phyloP scores from a whole-genome alignment of 2,888 invertebrate species.

The Volucella inanis region DNA sequence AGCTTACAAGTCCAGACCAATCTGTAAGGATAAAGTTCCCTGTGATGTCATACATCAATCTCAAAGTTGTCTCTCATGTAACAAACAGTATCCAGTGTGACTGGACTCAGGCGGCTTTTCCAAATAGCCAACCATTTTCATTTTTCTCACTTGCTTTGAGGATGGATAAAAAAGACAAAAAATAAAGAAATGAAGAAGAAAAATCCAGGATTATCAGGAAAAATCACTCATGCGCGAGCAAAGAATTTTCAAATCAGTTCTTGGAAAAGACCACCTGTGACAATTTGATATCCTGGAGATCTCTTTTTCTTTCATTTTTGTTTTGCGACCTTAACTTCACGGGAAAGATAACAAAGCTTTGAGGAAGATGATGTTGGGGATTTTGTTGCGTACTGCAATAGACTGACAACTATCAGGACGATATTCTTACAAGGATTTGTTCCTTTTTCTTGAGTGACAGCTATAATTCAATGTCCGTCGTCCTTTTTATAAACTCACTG shows the following conservation, averaged over 20 bases:
- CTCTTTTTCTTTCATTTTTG: conserved; percentile 8
- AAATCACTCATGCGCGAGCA: conserved; percentile 59
- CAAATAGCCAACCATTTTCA: conserved; percentile 61
- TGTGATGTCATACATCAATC: conserved; percentile 55
- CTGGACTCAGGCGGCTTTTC: conserved; percentile 55
- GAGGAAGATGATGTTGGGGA: not conserved
- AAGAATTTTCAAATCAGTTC: conserved; percentile 53
- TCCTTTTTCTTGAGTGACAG: conserved; percentile 31
- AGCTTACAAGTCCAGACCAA: conserved; percentile 27
- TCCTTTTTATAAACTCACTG: conserved; percentile 17
- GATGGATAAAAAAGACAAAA: conserved; percentile 45
- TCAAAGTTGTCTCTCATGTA: conserved; percentile 18
- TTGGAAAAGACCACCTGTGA: conserved; percentile 62
- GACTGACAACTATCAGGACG: conserved; percentile 36
- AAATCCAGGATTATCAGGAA: conserved; percentile 56
- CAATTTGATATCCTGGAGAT: conserved; percentile 47
- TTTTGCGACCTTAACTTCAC: not conserved
- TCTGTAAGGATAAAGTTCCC: conserved; percentile 40
- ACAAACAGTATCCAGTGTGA: conserved; percentile 22
- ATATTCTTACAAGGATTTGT: conserved; percentile 48
- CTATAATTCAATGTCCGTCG: conserved; percentile 62
- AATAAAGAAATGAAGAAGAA: conserved; percentile 13
- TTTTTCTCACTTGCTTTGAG: conserved; percentile 12
- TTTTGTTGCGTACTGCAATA: conserved; percentile 39
- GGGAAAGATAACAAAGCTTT: conserved; percentile 5